A percentile compares a stretch with the other conserved stretches of the same genome.
These are phyloP conservation scores for Zaprionus bogoriensis DNA, from an alignment of 2,888 invertebrate species.

Conservation along the genomic window DNA sequence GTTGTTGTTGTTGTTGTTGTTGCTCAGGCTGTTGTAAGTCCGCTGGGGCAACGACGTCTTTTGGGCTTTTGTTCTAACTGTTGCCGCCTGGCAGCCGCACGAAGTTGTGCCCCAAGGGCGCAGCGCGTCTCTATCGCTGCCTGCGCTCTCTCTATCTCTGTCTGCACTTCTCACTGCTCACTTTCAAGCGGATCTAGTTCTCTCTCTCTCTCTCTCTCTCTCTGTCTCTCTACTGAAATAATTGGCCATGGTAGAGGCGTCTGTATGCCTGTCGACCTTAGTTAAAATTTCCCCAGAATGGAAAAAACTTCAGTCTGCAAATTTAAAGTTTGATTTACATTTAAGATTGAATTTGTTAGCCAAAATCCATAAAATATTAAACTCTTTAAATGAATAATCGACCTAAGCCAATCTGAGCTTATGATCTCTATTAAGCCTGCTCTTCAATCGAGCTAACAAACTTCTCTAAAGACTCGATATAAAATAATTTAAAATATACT, in stretches of 20 bases:
- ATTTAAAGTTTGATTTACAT: no score
- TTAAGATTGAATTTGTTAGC: no score
- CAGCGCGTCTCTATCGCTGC: background rate
- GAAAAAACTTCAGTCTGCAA: no score
- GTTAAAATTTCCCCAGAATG: slow-evolving; percentile 8
- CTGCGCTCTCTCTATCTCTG: background rate
- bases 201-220: background rate
- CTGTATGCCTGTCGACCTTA: slow-evolving; percentile 42
- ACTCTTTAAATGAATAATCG: no score
- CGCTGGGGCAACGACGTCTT: slow-evolving; percentile 45
- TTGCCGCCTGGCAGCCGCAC: slow-evolving; percentile 34
- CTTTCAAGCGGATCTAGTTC: background rate
- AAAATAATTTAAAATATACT: no score
- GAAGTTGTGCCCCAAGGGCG: background rate
- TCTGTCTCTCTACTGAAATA: slow-evolving; percentile 27
- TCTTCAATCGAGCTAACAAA: no score
- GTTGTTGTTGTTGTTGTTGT: slow-evolving; percentile 18
- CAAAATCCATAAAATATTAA: no score
- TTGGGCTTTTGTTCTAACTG: slow-evolving; percentile 64
- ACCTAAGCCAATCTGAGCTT: no score
- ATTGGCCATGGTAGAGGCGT: slow-evolving; percentile 41
- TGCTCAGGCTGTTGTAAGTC: slow-evolving; percentile 23
- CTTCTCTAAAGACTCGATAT: no score
- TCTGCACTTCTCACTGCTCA: background rate
- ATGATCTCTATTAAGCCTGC: no score